These are phyloP conservation scores for Philereme transversata DNA, from an alignment of 2,888 invertebrate species.

Conservation along the genomic window DNA sequence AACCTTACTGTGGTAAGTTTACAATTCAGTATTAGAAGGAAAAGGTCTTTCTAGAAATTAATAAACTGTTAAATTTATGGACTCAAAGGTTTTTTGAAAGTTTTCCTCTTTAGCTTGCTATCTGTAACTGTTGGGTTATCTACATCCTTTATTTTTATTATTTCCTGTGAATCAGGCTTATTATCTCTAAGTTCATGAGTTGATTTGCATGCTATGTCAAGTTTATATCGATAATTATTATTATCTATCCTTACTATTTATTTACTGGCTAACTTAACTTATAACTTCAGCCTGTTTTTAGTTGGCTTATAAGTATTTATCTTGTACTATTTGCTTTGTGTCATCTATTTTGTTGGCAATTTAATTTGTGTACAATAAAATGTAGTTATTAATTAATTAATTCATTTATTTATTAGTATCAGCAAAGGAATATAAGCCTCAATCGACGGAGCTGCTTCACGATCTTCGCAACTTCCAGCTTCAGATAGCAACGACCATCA, in stretches of 20 bases:
- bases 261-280: no score
- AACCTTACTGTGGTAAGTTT: conserved; percentile 82
- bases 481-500: conserved; percentile 7
- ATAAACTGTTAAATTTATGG: no score
- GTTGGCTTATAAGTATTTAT: background rate
- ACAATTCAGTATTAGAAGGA: background rate
- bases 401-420: conserved; percentile 49
- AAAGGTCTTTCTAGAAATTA: no score
- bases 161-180: conserved; percentile 18
- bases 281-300: no score
- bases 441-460: conserved; percentile 54
- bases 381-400: background rate
- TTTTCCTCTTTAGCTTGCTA: conserved; percentile 8
- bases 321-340: background rate
- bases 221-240: conserved; percentile 11
- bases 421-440: conserved; percentile 58
- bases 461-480: conserved; percentile 50
- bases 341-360: conserved; percentile 1
- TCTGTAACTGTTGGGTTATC: background rate
- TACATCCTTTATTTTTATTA: conserved; percentile 1
- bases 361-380: background rate
- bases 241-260: background rate
- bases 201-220: conserved; percentile 9
- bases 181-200: conserved; percentile 23
- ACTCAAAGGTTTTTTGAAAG: background rate